Evolutionary conservation across 2,113 vertebrate species (phyloP).

Genomic region (Indri indri): DNA sequence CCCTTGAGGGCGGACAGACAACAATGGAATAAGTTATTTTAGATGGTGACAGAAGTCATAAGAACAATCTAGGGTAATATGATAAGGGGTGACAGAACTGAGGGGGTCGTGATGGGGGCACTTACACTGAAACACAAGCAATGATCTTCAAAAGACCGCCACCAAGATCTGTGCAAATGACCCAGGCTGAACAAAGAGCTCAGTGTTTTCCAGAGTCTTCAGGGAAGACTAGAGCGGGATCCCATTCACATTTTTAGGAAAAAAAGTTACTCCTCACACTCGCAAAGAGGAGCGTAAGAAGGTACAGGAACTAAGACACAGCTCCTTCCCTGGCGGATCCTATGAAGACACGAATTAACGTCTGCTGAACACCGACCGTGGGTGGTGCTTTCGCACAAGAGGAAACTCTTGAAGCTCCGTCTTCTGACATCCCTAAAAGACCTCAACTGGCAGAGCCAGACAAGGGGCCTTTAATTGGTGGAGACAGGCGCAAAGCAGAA

Average conservation of each 20-base stretch:
- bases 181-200: not conserved
- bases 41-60: not conserved
- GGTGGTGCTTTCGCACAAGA: not conserved
- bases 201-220: not conserved
- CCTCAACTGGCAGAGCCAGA: too few species aligned
- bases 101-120: not conserved
- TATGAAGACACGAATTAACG: accelerated
- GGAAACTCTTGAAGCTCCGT: not conserved
- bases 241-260: not conserved
- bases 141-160: not conserved
- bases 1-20: not conserved
- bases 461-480: accelerated
- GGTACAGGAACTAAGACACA: not conserved
- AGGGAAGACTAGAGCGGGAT: not conserved
- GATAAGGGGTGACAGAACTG: not conserved
- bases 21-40: not conserved
- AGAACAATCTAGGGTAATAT: accelerated
- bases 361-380: accelerated
- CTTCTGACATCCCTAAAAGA: not conserved
- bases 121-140: not conserved
- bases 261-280: not conserved
- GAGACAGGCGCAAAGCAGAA: accelerated
- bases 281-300: not conserved
- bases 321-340: not conserved
- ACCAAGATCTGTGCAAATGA: not conserved